These are phyloP conservation scores for Habroteleia sp. DNA, from an alignment of 2,888 invertebrate species.

Conservation along the genomic window DNA sequence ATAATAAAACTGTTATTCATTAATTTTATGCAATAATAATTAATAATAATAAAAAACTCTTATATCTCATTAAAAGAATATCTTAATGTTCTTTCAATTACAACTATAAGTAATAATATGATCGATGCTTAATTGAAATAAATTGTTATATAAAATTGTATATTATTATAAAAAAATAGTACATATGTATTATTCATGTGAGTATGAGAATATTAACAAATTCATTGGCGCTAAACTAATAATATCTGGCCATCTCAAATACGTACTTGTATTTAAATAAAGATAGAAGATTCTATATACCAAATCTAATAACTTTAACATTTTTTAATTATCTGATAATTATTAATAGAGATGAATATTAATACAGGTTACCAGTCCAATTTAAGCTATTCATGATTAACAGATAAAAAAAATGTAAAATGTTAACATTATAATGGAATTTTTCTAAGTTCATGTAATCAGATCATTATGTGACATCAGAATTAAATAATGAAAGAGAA, in stretches of 20 bases:
- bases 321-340: too few species aligned
- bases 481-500: background rate
- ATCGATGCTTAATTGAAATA: too few species aligned
- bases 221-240: too few species aligned
- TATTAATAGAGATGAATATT: too few species aligned
- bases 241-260: constrained; percentile 3
- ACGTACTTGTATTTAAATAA: constrained; percentile 12
- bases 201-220: constrained; percentile 8
- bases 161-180: too few species aligned
- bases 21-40: background rate
- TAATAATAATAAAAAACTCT: too few species aligned
- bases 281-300: constrained; percentile 8
- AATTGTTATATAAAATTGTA: too few species aligned
- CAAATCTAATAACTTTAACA: constrained; percentile 8
- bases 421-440: too few species aligned
- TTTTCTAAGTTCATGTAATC: background rate
- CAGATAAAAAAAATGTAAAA: constrained; percentile 2
- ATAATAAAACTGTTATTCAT: too few species aligned
- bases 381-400: constrained; percentile 14
- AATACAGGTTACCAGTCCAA: background rate
- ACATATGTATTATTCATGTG: constrained; percentile 6
- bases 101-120: too few species aligned
- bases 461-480: constrained; percentile 1
- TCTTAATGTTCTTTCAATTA: too few species aligned
- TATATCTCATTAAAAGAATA: too few species aligned